Evolutionary conservation across 2,797 vertebrate species (phyloP), one percentile per base, ranked within the genome.

Genomic region (Anableps anableps): DNA sequence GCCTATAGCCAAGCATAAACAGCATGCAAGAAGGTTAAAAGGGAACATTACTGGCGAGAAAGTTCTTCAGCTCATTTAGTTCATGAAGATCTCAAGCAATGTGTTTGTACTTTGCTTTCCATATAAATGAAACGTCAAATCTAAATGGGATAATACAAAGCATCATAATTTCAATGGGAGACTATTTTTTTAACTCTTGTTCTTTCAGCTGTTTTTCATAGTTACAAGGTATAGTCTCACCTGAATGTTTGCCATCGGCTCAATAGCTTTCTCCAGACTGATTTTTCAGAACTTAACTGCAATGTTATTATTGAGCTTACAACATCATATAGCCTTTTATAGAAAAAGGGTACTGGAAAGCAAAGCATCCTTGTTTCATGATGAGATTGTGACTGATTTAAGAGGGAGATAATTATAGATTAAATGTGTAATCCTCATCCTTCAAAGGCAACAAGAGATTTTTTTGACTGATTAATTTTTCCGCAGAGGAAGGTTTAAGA

Each of bases 351-450:
- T 85, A 80, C 80, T 4, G n/a, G 70, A 72, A 66, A 86, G 77
- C 64, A 8, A 75, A 71, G 84, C 79, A 66, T 85, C 85, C 85
- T 76, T 88, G 76, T 93, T 79, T 76, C 58, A 29, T 88, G 87
- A 89, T 90, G 74, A 91, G 90, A 89, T 91, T 90, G 86, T 47
- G 83, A 92, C 82, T 91, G 91, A 93, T 92, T 89, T 92, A 91
- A 94, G 85, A 72, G 82, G 84, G 77, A 90, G 90, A 90, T 88
- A 91, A 93, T 90, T 92, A 83, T 76, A 86, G 87, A 91, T 93
- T 91, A 91, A 85, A 90, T 77, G 76, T 92, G 90, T 93, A 94
- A 94, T 94, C 89, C 88, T 80, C 73, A 66, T 72, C 53, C 87
- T 90, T 88, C 86, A 83, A 84, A 87, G 88, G 88, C 86, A 88